Evolutionary conservation across 2,888 invertebrate genomes (phyloP), one percentile per base, ranked within the genome.

Genomic region (Orthosia cruda): DNA sequence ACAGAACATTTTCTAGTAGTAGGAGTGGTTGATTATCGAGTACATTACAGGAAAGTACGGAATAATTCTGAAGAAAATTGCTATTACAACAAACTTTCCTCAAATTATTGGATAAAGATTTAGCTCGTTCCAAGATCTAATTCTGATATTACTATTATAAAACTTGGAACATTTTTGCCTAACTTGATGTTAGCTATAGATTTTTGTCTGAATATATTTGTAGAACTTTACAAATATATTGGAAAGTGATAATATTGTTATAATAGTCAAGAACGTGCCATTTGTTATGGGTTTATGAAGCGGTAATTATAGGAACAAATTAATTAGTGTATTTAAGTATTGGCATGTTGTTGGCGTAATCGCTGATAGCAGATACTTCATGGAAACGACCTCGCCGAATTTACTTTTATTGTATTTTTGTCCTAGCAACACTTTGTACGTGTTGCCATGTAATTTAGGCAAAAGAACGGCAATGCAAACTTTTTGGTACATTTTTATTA

Each of bases 221-320:
- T 87, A n/a, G 12, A 78, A 70, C 71, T 82, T 86, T 85, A 87
- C 87, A 84, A 79, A 84, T 87, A 58, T 83, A 83, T 88, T 87
- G 74, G 83, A 87, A 89, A 89, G 92, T 92, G 90, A 92, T 92
- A 92, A 91, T 88, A 86, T 88, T 89, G 83, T 87, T 88, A 85
- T 73, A 77, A 68, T 92, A 92, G 92, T 93, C 93, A 91, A 88
- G 77, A 83, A 90, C 88, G 94, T 94, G 94, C 94, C 94, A 94
- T 93, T n/a, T 90, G 81, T 87, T 87, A 78, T 86, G 83, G 86
- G 80, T 81, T 87, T 81, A 83, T 67, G 87, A 86, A 71, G 81
- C 47, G 57, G 70, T 84, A 71, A 86, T 72, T 74, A 70, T 84
- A 88, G 54, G 78, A 87, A 80, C 74, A 88, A 86, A 79, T 78